Evolutionary conservation across 1,140 invertebrate genomes (phyloP).

Genomic region (Sinella curviseta): DNA sequence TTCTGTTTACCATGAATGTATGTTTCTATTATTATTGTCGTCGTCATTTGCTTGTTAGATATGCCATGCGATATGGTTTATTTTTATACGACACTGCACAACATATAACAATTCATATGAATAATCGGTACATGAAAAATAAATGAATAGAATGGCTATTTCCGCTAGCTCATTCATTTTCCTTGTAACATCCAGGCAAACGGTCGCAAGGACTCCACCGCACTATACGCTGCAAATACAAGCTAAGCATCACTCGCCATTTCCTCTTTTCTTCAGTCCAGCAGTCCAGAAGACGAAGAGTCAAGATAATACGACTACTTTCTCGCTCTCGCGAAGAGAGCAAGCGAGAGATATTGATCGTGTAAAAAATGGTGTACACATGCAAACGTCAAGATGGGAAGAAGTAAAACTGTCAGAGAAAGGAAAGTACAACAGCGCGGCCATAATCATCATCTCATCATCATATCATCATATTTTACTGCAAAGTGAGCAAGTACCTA

Average conservation of each 20-base stretch:
- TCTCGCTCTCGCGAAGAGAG: not conserved
- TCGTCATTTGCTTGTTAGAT: not conserved
- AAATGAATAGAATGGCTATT: slow-evolving; percentile 21
- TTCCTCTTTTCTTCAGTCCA: too few relatives aligned
- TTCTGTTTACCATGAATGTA: not conserved
- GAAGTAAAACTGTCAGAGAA: not conserved
- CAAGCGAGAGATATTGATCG: not conserved
- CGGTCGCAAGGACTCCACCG: not conserved
- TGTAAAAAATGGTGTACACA: not conserved
- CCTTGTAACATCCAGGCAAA: not conserved
- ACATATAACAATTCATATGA: not conserved
- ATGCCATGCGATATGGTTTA: slow-evolving; percentile 12
- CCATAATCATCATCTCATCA: not conserved
- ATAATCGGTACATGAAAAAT: not conserved
- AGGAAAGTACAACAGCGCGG: not conserved
- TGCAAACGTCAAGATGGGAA: not conserved
- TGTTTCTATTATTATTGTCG: not conserved
- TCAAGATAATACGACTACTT: not conserved
- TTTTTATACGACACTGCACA: not conserved
- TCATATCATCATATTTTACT: not conserved
- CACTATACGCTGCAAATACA: not conserved
- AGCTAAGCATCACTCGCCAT: too few relatives aligned
- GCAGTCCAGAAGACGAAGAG: too few relatives aligned
- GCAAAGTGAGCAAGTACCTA: not conserved
- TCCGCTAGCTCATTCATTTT: slow-evolving; percentile 21